Base-by-base conservation (phyloP, 1,140 invertebrate species). In the Tetramorium parvispinum region DNA sequence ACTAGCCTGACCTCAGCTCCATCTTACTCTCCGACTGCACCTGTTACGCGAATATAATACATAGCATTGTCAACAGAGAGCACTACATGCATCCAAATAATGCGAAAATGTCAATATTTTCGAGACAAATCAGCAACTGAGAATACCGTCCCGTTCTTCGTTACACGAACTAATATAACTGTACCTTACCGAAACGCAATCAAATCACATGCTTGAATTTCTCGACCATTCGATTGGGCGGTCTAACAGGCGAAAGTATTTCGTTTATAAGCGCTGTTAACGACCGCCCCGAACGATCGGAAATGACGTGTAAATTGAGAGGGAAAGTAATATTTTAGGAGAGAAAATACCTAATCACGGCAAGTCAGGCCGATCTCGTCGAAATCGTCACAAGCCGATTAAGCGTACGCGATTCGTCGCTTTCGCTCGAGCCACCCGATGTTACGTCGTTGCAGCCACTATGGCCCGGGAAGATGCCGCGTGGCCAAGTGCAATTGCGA, bases 81-180 rank as follows among this genome's bases (percentile, higher is more conserved):
- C 85, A 53, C n/a, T 6, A 21, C 79, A 27, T 55, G 57, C n/a
- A 24, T 43, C 59, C 24, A 24, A 75, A 59, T 27, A 55, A 11
- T 10, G 24, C 16, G 73, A 88, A 89, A 92, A 92, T 88, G 77
- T 92, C 91, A 92, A 92, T 92, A 92, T 86, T 78, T 87, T 43
- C 11, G 49, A 86, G 70, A 85, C 87, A 89, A 91, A 76, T 89
- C 59, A 89, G 49, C 59, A 89, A 90, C 77, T 75, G 43, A 86
- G 57, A 63, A 24, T 57, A 70, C 13, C 37, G 43, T 81, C 51
- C 10, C 3, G 32, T 43, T 53, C 5, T 16, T 13, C 13, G 8
- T 79, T 79, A 70, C 18, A 10, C n/a, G 53, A 89, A 71, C 3
- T 43, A 27, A 43, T 61, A 10, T 37, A 24, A 7, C 11, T 59